phyloP scores from a whole-genome alignment of 1,140 invertebrate species.

The Ceratosolen solmsi region DNA sequence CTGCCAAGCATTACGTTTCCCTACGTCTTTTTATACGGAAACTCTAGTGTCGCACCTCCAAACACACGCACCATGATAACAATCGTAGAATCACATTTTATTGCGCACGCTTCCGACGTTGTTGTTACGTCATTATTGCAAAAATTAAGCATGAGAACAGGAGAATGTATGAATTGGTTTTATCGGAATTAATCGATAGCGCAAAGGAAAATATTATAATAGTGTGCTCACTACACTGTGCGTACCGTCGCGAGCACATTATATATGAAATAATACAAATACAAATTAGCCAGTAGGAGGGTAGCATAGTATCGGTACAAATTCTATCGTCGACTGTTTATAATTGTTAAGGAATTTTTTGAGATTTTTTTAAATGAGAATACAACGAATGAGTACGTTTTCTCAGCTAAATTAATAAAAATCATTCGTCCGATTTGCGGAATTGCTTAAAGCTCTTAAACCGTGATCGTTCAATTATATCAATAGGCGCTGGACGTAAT shows the following conservation, averaged over 20 bases:
- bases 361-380: too few species aligned
- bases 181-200: background rate
- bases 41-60: conserved; percentile 25
- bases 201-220: too few species aligned
- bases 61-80: conserved; percentile 14
- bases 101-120: background rate
- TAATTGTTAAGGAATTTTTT: too few species aligned
- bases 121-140: conserved; percentile 12
- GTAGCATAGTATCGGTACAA: too few species aligned
- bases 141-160: background rate
- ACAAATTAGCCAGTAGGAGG: too few species aligned
- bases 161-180: background rate
- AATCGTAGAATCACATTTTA: conserved; percentile 2
- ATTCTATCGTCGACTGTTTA: too few species aligned
- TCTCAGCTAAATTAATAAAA: background rate
- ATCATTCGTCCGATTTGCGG: background rate
- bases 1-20: conserved; percentile 47
- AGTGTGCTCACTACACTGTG: too few species aligned
- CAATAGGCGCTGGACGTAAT: background rate
- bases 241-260: too few species aligned
- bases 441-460: background rate
- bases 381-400: background rate
- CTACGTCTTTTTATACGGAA: conserved; percentile 9
- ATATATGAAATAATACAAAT: too few species aligned
- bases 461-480: background rate